Base-by-base conservation (phyloP, 2,888 invertebrate genomes). In the Linnaemya vulpina region DNA sequence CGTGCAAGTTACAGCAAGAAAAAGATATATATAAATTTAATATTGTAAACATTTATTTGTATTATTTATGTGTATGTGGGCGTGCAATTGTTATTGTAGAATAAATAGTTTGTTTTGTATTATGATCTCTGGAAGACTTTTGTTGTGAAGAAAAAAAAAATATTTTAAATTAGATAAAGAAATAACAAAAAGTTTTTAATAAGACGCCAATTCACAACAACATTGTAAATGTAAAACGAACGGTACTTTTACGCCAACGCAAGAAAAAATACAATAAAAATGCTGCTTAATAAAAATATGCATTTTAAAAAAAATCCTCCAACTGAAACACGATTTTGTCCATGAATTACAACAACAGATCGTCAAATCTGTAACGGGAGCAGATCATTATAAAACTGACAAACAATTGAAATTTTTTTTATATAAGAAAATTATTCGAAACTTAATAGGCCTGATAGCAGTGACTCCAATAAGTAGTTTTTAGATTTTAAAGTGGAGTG, bases 161-260 rank as follows among this genome's bases (percentile, higher is more conserved):
- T n/a, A n/a, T n/a, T n/a, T 63, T 46, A 22, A 22, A n/a, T 25
- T 20, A 55, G 25, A 10, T 46, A 13, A 30, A 70, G 15, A 73
- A 65, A 46, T 38, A 76, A 53, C 0, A 74, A 65, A 80, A 51
- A 60, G 10, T 30, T 43, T 65, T 38, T 1, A 63, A 63, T 49
- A 67, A 83, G 51, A 73, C 51, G 67, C 51, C 51, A 71, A 70
- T 65, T 20, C 58, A 71, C 62, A 58, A 67, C n/a, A 70, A 67
- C n/a, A 70, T 30, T 63, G 71, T 40, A 13, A 10, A 8, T 43
- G 3, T 58, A 13, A 17, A 78, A 74, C 46, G 49, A 83, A 83
- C 79, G 68, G 84, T 73, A 80, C 68, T 81, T 77, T 68, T 51
- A 84, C 81, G 73, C 81, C 81, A 84, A 81, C 81, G 77, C 70